Evolutionary conservation across 2,113 vertebrate species (phyloP), one percentile per base, ranked within the genome.

Genomic region (Cisticola juncidis): DNA sequence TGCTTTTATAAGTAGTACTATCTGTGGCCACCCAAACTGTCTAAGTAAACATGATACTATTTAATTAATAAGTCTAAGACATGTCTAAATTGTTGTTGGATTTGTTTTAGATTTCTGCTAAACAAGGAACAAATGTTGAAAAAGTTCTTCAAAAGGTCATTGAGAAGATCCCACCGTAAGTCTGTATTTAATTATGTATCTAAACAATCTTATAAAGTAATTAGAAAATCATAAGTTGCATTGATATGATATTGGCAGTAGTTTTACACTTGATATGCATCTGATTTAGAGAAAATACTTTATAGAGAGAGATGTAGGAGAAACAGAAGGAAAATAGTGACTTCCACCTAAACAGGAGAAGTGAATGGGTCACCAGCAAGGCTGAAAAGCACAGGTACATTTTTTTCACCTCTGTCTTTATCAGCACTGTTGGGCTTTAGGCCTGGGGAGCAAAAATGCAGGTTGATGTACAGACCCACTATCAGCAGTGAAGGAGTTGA

Each of bases 81-180:
- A 5, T 11, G 9, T 70, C 22, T 61, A 74, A 81, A 31, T n/a
- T 54, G 8, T 31, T 76, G 17, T 87, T 93, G 56, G 11, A 44
- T 40, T 92, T 91, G 17, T 89, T 97, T 93, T 95, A 99, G 99
- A 99, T 99, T 97, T 99, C 99, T 86, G 99, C 99, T 81, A 99
- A 99, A 97, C 96, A 98, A 56, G 99, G 99, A 95, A 99, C 98
- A 88, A 99, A 99, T 60, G 97, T 99, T 81, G 98, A 99, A 69
- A 96, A 85, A 80, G 98, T 99, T 96, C 98, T 99, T 84, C 96
- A 98, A 38, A 99, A 98, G 21, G 97, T 99, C 31, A 98, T 99
- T 87, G 94, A 98, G 88, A 98, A 98, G 96, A 98, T 99, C 83
- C 99, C 99, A n/a, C 98, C 98, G 99, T 99, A 98, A 99, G 99